These are phyloP conservation scores for Oxygymnocypris stewartii DNA, from an alignment of 2,113 vertebrate species.

Conservation along the genomic window DNA sequence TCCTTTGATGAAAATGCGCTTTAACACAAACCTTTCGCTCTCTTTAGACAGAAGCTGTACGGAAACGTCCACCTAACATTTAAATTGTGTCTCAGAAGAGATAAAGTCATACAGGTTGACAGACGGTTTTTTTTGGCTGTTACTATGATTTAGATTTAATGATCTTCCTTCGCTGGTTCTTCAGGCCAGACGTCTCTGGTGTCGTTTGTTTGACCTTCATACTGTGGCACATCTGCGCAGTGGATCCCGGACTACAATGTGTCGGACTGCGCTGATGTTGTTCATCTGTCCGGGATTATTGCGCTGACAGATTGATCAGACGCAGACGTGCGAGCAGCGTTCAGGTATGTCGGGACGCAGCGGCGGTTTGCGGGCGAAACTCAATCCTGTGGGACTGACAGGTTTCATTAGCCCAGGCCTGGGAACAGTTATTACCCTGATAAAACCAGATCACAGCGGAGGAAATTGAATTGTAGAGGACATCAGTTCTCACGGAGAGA, in stretches of 20 bases:
- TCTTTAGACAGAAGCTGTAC: background rate
- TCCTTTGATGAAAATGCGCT: too few species aligned
- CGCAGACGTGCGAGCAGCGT: slow-evolving; percentile 50
- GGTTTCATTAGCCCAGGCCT: slow-evolving; percentile 35
- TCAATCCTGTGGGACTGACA: background rate
- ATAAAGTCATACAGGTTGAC: background rate
- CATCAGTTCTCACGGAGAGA: slow-evolving; percentile 32
- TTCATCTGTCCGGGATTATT: slow-evolving; percentile 72
- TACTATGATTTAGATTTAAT: background rate
- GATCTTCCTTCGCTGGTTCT: background rate
- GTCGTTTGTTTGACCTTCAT: background rate
- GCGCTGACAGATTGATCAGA: slow-evolving; percentile 66
- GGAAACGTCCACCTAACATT: background rate
- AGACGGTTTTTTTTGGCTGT: background rate
- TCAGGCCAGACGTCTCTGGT: background rate
- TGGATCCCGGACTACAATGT: background rate
- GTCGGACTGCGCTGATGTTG: slow-evolving; percentile 15
- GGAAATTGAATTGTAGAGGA: slow-evolving; percentile 40
- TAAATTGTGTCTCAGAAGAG: too few species aligned
- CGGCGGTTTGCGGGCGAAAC: background rate
- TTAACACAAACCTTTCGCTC: background rate
- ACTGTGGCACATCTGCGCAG: background rate
- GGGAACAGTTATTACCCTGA: slow-evolving; percentile 28
- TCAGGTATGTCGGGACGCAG: background rate
- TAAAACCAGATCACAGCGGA: slow-evolving; percentile 20